Percentiles rank a stretch among this genome's conserved stretches.
These are phyloP conservation scores for Chrysocyon brachyurus DNA, from an alignment of 2,797 vertebrate genomes.

Conservation along the genomic window DNA sequence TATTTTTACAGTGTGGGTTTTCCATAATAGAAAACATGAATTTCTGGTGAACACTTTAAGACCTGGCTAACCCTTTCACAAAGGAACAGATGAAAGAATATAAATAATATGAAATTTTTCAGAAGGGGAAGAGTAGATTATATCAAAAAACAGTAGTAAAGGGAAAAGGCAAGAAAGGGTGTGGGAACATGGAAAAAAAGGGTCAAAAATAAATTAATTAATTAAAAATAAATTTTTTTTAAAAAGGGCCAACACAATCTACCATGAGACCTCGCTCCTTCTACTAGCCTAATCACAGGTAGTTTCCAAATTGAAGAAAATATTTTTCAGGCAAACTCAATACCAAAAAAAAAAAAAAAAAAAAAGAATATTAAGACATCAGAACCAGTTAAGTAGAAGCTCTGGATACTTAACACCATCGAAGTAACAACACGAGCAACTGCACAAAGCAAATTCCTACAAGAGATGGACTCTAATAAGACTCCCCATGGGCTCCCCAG, in stretches of 20 bases:
- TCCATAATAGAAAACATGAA: not conserved
- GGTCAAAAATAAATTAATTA: not conserved
- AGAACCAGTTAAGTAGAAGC: not conserved
- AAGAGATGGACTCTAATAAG: not conserved
- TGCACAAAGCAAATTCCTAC: not conserved
- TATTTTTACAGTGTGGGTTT: not conserved
- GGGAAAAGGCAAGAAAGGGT: not conserved
- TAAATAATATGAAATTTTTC: not conserved
- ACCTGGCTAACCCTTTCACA: not conserved
- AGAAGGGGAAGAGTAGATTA: not conserved
- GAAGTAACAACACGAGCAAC: no score
- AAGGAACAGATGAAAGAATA: not conserved
- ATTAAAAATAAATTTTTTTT: not conserved
- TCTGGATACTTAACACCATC: not conserved
- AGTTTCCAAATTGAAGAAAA: not conserved
- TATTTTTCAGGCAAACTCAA: not conserved
- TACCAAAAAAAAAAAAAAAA: not conserved
- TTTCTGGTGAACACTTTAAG: slow-evolving; percentile 4
- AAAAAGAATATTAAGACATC: not conserved
- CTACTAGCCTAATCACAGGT: not conserved
- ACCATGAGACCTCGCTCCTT: not conserved
- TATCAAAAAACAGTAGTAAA: not conserved
- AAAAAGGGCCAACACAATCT: not conserved
- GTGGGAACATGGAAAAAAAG: not conserved
- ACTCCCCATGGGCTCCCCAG: not conserved